phyloP scores from a whole-genome alignment of 2,888 invertebrate species.

The Mamestra brassicae region DNA sequence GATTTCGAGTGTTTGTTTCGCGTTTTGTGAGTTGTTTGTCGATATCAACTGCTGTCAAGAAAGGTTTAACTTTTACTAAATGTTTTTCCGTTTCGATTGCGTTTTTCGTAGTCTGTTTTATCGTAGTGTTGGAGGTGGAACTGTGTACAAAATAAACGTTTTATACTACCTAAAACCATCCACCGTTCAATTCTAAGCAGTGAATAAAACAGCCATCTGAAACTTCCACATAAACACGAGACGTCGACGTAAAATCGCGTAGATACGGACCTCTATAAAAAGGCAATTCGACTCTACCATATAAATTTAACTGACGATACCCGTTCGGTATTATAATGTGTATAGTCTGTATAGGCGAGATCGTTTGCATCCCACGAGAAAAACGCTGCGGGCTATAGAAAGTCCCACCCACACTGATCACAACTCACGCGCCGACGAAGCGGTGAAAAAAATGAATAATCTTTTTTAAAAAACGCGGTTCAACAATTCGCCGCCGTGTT shows the following conservation, averaged over 20 bases:
- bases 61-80: not conserved
- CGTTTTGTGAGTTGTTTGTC: constrained; percentile 49
- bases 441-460: constrained; percentile 73
- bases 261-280: constrained; percentile 53
- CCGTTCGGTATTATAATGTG: constrained; percentile 63
- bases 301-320: constrained; percentile 67
- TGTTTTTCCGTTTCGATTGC: not conserved
- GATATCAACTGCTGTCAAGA: constrained; percentile 32
- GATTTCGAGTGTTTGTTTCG: constrained; percentile 57
- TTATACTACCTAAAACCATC: constrained; percentile 19
- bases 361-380: constrained; percentile 83
- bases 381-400: constrained; percentile 86
- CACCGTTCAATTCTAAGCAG: constrained; percentile 10
- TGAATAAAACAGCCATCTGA: constrained; percentile 40
- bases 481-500: constrained; percentile 85
- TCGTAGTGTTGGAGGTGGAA: not conserved
- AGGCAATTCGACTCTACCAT: constrained; percentile 63
- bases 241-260: constrained; percentile 43
- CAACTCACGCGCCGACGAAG: constrained; percentile 70
- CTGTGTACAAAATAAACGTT: constrained; percentile 14
- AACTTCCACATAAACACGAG: constrained; percentile 31
- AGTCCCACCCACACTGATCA: constrained; percentile 87
- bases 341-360: constrained; percentile 68
- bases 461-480: constrained; percentile 79
- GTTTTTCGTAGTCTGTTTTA: constrained; percentile 7